phyloP scores from a whole-genome alignment of 2,113 vertebrate species.

The Aphyosemion australe region DNA sequence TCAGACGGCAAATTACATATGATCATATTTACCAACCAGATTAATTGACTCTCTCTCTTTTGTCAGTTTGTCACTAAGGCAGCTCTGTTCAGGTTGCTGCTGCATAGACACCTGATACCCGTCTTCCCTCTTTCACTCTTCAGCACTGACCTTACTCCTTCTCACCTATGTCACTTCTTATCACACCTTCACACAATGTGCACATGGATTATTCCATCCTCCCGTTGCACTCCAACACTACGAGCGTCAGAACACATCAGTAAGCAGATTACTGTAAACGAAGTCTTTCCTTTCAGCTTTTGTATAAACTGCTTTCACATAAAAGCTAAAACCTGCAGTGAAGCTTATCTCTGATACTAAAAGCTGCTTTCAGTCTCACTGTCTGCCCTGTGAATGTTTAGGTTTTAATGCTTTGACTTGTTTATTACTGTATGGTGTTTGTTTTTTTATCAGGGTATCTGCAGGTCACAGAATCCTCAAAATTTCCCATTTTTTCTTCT shows the following conservation, averaged over 20 bases:
- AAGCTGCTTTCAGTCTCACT: slow-evolving; percentile 41
- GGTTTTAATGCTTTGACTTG: slow-evolving; percentile 43
- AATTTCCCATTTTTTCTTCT: background rate
- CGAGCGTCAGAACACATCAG: slow-evolving; percentile 8
- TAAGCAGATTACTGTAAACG: slow-evolving; percentile 30
- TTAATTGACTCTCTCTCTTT: slow-evolving; percentile 9
- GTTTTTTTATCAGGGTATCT: slow-evolving; percentile 29
- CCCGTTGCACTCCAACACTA: slow-evolving; percentile 17
- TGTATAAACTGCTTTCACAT: slow-evolving; percentile 13
- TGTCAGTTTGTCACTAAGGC: background rate
- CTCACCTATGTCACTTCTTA: slow-evolving; percentile 12
- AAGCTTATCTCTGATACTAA: slow-evolving; percentile 29
- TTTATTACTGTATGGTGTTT: background rate
- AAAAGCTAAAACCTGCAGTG: slow-evolving; percentile 11
- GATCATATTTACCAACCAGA: background rate
- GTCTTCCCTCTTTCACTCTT: slow-evolving; percentile 43
- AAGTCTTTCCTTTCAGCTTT: slow-evolving; percentile 24
- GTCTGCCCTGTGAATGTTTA: slow-evolving; percentile 36
- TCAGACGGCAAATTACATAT: slow-evolving; percentile 2
- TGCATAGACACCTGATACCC: slow-evolving; percentile 36
- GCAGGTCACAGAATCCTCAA: slow-evolving; percentile 9
- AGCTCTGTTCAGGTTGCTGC: slow-evolving; percentile 14
- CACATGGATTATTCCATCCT: slow-evolving; percentile 56
- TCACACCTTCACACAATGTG: slow-evolving; percentile 30
- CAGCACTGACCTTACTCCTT: slow-evolving; percentile 36